Percentiles rank a stretch among this genome's conserved stretches.
Evolutionary conservation across 2,888 invertebrate species (phyloP).

Genomic region (Spicauda simplicius): DNA sequence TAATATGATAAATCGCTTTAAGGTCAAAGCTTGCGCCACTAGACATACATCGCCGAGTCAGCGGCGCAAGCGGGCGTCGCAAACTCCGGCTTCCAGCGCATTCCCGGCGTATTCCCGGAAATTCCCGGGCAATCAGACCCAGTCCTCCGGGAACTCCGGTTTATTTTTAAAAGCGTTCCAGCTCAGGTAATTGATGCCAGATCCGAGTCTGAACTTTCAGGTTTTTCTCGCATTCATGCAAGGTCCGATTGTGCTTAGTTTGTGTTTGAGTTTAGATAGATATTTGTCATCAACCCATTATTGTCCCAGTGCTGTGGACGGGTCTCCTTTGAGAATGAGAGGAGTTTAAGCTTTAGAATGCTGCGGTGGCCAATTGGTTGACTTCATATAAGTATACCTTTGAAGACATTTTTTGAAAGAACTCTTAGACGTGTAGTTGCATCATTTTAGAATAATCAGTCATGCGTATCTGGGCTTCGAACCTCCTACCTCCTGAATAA

Average conservation of each 20-base stretch:
- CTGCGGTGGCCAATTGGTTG: too few species aligned
- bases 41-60: constrained; percentile 40
- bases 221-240: constrained; percentile 13
- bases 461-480: too few species aligned
- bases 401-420: too few species aligned
- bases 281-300: not conserved
- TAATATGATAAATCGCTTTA: not conserved
- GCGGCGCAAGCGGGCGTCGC: constrained; percentile 46
- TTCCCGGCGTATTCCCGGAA: constrained; percentile 49
- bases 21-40: constrained; percentile 4
- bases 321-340: too few species aligned
- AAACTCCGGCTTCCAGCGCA: constrained; percentile 48
- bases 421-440: too few species aligned
- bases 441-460: too few species aligned
- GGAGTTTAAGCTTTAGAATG: too few species aligned
- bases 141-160: constrained; percentile 38
- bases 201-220: constrained; percentile 28
- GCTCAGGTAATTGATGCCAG: constrained; percentile 44
- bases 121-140: constrained; percentile 61
- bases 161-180: constrained; percentile 46
- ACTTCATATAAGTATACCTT: too few species aligned
- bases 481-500: too few species aligned
- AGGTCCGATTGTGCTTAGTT: not conserved
- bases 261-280: not conserved
- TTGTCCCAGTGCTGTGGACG: too few species aligned